phyloP scores from a whole-genome alignment of 2,888 invertebrate genomes.

The Helicoverpa assulta region DNA sequence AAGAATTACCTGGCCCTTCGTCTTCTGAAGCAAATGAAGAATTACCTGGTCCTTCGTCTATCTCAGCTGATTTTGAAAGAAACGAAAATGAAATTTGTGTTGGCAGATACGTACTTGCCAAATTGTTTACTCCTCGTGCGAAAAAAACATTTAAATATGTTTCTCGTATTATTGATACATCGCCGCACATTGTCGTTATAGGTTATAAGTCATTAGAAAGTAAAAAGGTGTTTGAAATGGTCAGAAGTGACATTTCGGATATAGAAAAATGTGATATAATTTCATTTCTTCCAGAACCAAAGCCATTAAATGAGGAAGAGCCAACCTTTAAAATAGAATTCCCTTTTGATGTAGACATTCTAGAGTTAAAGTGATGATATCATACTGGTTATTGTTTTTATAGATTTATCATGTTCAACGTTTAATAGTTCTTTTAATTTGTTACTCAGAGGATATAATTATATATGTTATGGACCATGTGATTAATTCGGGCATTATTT shows the following conservation, averaged over 20 bases:
- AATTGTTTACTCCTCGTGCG: constrained; percentile 5
- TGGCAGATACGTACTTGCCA: constrained; percentile 5
- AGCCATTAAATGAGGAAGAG: background rate
- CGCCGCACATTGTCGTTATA: constrained; percentile 2
- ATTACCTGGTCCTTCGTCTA: no score
- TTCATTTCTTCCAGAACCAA: background rate
- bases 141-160: constrained; percentile 6
- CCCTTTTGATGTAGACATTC: constrained; percentile 7
- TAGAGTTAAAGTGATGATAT: constrained; percentile 7
- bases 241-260: constrained; percentile 6
- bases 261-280: constrained; percentile 6
- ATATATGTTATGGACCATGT: no score
- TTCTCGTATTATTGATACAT: constrained; percentile 6
- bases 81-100: background rate
- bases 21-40: no score
- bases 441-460: constrained; percentile 2
- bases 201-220: constrained; percentile 5
- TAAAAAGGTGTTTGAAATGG: background rate
- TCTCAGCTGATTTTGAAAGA: no score
- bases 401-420: no score
- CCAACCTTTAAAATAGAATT: constrained; percentile 3
- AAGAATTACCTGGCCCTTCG: no score
- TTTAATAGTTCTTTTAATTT: no score
- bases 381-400: background rate
- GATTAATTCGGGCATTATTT: no score